Evolutionary conservation across 2,113 vertebrate genomes (phyloP).

Genomic region (Pituophis catenifer): DNA sequence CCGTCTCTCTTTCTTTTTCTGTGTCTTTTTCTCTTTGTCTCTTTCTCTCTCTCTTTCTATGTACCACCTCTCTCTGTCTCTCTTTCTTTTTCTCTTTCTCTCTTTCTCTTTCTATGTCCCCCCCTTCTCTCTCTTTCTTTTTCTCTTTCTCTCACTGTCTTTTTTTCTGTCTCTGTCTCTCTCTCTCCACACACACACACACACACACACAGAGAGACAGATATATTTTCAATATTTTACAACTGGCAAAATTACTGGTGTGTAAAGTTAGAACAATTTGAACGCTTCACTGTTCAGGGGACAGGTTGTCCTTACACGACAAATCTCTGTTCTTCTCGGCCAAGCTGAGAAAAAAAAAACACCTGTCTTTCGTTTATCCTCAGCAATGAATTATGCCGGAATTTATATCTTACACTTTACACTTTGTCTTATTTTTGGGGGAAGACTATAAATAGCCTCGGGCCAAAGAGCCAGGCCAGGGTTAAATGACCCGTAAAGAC

Average conservation of each 20-base stretch:
- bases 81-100: too few species aligned
- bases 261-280: not conserved
- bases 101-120: too few species aligned
- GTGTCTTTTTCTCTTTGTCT: too few species aligned
- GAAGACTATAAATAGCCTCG: not conserved
- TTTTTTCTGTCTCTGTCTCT: too few species aligned
- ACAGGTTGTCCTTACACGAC: not conserved
- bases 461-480: not conserved
- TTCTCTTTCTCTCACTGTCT: too few species aligned
- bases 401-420: not conserved
- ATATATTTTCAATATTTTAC: not conserved
- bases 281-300: not conserved
- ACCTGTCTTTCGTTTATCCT: not conserved
- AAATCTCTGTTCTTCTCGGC: not conserved
- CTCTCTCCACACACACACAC: too few species aligned
- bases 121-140: too few species aligned
- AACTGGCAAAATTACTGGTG: not conserved
- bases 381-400: not conserved
- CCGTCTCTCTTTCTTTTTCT: too few species aligned
- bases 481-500: not conserved
- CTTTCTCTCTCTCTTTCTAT: too few species aligned
- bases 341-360: rapidly evolving
- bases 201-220: too few species aligned
- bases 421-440: not conserved
- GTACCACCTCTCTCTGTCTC: too few species aligned